phyloP scores from a whole-genome alignment of 2,888 invertebrate genomes.

The Carpatolechia fugitivella region DNA sequence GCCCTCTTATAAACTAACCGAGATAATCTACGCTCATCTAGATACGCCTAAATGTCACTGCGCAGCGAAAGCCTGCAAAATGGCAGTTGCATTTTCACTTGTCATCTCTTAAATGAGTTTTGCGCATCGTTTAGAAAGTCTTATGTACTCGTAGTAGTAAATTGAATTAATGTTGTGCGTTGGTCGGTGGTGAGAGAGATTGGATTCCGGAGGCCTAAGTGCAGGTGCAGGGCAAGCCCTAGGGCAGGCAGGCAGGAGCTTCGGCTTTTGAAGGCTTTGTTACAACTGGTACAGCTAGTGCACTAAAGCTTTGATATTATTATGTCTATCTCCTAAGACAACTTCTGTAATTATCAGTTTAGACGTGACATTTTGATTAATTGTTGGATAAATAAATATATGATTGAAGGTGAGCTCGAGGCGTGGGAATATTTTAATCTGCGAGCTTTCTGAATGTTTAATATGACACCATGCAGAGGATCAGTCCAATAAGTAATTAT shows the following conservation, averaged over 20 bases:
- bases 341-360: too few relatives aligned
- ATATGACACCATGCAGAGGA: too few relatives aligned
- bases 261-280: not conserved
- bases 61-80: constrained; percentile 47
- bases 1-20: constrained; percentile 12
- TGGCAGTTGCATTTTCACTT: constrained; percentile 56
- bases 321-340: too few relatives aligned
- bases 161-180: constrained; percentile 45
- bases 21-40: constrained; percentile 60
- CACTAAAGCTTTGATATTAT: too few relatives aligned
- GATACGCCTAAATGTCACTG: constrained; percentile 55
- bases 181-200: constrained; percentile 9
- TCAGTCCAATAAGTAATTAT: too few relatives aligned
- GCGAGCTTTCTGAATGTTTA: too few relatives aligned
- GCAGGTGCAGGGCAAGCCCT: not conserved
- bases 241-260: not conserved
- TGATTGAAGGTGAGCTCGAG: too few relatives aligned
- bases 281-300: too few relatives aligned
- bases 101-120: constrained; percentile 71
- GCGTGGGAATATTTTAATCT: too few relatives aligned
- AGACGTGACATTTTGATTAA: too few relatives aligned
- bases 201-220: not conserved
- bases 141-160: constrained; percentile 48
- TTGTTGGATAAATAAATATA: too few relatives aligned
- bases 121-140: constrained; percentile 73